A percentile compares a stretch with the other conserved stretches of the same genome.
phyloP scores from a whole-genome alignment of 2,888 invertebrate species.

The Macrophya annulata region DNA sequence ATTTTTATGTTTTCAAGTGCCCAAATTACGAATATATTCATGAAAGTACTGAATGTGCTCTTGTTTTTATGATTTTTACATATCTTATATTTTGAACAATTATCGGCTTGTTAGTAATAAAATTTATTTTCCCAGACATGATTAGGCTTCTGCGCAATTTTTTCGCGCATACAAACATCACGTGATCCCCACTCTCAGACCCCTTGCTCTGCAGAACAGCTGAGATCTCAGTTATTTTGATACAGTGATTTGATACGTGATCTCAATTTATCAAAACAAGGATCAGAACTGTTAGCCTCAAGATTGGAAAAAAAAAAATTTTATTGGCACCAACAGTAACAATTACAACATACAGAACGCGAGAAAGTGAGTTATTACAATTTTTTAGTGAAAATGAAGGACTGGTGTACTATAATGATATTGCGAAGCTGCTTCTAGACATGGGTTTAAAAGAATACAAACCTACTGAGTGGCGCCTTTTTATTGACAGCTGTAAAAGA shows the following conservation, averaged over 20 bases:
- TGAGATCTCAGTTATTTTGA: conserved; percentile 37
- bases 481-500: conserved; percentile 65
- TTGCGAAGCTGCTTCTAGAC: not conserved
- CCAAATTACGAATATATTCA: conserved; percentile 53
- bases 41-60: conserved; percentile 41
- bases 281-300: not conserved
- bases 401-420: not conserved
- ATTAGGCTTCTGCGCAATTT: conserved; percentile 31
- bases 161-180: conserved; percentile 40
- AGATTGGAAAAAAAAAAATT: not conserved
- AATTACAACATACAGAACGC: not conserved
- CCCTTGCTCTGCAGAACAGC: conserved; percentile 27
- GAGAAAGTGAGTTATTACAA: not conserved
- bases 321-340: not conserved
- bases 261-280: not conserved
- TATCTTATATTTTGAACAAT: conserved; percentile 41
- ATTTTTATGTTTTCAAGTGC: conserved; percentile 52
- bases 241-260: not conserved
- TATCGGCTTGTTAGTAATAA: not conserved
- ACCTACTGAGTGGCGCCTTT: conserved; percentile 64
- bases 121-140: conserved; percentile 23
- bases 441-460: conserved; percentile 41
- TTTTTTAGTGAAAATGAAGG: not conserved
- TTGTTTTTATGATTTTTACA: conserved; percentile 26
- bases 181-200: conserved; percentile 34